Conservation (phyloP, 2,113 vertebrate species). For the Eulacestoma nigropectus region DNA sequence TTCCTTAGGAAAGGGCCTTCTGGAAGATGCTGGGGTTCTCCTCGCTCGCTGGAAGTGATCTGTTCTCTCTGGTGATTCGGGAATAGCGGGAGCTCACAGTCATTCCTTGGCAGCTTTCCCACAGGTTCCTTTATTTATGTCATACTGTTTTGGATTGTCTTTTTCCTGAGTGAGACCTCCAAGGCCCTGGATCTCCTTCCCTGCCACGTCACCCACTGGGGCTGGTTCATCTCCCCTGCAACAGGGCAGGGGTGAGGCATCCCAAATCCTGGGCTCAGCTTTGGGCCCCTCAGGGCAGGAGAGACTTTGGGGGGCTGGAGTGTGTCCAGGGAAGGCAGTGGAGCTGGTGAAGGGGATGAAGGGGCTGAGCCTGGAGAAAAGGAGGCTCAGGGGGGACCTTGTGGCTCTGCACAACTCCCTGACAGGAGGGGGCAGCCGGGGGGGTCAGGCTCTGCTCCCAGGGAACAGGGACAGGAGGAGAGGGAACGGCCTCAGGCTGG, state of each 20-base stretch:
- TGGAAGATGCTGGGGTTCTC: not conserved
- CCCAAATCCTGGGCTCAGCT: not conserved
- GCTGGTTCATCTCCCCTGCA: not conserved
- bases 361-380: not conserved
- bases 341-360: not conserved
- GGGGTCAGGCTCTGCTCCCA: not conserved
- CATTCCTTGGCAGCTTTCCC: not conserved
- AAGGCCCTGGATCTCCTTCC: not conserved
- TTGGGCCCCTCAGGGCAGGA: not conserved
- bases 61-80: not conserved
- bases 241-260: fast-evolving
- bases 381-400: not conserved
- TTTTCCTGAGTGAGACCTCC: not conserved
- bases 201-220: fast-evolving
- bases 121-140: not conserved
- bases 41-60: not conserved
- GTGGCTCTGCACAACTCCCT: not conserved
- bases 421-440: not conserved
- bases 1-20: not conserved
- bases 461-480: not conserved
- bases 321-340: not conserved
- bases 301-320: not conserved
- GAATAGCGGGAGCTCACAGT: fast-evolving
- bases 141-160: not conserved
- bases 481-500: not conserved